Evolutionary conservation across 2,113 vertebrate species (phyloP), one percentile per base, ranked within the genome.

Genomic region (Peromyscus californicus): DNA sequence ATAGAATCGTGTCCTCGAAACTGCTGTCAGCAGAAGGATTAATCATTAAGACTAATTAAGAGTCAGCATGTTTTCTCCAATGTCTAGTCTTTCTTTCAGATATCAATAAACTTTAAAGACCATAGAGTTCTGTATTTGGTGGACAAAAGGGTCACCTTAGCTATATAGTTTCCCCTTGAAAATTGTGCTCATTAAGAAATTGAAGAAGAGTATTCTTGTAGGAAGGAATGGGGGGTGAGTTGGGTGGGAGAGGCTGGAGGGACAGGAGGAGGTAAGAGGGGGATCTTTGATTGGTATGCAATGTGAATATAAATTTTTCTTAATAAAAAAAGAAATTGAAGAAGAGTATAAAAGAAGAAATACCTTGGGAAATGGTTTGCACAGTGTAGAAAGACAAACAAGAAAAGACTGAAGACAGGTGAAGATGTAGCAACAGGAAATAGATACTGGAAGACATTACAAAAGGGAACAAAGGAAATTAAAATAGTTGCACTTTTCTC

Each of bases 31-130:
- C 24, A 39, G 75, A 29, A 36, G 15, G 24, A 87, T n/a, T 90
- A 22, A 61, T 88, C 59, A 90, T 89, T 96, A 84, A 70, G 76
- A 72, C 59, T 94, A 48, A 79, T 75, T 91, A 93, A 96, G 67
- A 75, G 26, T 79, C 69, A 92, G 61, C 19, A 51, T 84, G 13
- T 57, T 48, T 92, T 87, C 88, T 82, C 19, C 22, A 22, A 57
- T 65, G 12, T 88, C 54, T 69, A 11, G 9, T 94, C 85, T 93
- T 91, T 61, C 54, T 61, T 85, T 84, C 57, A 80, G 63, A 48
- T 84, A 70, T 80, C 76, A 85, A 63, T 80, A 89, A 39, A 51
- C 51, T 91, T 48, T 92, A 82, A 93, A 91, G 29, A 82, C 7
- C 21, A 87, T 4, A 5, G n/a, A 70, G 26, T 29, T 94, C 75